These are phyloP conservation scores for Macrostomum lignano DNA, from an alignment of 1,140 invertebrate species.

Conservation along the genomic window DNA sequence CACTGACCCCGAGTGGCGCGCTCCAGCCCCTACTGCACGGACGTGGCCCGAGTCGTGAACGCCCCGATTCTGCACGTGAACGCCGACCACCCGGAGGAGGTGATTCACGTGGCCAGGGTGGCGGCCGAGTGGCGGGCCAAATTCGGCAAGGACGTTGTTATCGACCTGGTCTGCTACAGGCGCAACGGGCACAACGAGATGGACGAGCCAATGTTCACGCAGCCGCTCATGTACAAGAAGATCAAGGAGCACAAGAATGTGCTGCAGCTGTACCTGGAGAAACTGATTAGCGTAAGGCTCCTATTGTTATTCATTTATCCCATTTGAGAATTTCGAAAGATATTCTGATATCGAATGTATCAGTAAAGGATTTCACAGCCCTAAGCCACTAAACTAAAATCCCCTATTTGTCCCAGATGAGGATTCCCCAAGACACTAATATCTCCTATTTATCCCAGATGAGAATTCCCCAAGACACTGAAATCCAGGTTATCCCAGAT, in stretches of 20 bases:
- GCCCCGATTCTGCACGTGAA: conserved; percentile 99
- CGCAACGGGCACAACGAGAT: conserved; percentile 94
- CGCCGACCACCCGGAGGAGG: conserved; percentile 85
- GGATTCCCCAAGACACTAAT: no score
- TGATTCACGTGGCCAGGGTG: conserved; percentile 87
- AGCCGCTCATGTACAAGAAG: conserved; percentile 93
- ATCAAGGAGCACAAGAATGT: conserved; percentile 51
- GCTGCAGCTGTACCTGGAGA: conserved; percentile 57
- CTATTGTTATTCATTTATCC: no score
- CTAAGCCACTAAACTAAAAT: no score
- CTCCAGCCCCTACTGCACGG: conserved; percentile 92
- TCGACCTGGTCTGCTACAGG: conserved; percentile 73
- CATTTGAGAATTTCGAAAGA: no score
- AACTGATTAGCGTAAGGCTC: conserved; percentile 54
- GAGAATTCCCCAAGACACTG: no score
- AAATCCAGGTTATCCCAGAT: no score
- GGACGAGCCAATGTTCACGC: conserved; percentile 97
- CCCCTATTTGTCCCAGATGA: no score
- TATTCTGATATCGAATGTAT: no score
- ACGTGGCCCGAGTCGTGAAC: conserved; percentile 88
- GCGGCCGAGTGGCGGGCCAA: conserved; percentile 87
- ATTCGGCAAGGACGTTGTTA: conserved; percentile 90
- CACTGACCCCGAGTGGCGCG: conserved; percentile 72
- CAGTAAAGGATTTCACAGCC: no score
- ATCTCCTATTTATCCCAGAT: no score